Conservation (phyloP, 2,113 vertebrate species). For the Cynocephalus volans region DNA sequence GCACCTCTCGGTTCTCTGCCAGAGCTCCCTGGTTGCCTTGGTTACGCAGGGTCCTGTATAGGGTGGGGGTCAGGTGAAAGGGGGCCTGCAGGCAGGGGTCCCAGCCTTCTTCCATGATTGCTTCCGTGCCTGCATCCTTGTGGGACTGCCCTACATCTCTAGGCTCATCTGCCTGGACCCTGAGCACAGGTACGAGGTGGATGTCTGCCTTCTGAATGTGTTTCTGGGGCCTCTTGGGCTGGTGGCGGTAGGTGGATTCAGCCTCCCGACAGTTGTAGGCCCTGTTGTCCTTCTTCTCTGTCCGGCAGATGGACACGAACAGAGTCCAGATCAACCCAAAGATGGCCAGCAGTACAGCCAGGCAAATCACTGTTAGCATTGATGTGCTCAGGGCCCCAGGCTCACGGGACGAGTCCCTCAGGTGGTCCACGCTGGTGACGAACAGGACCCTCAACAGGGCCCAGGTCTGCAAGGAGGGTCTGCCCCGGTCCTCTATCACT, state of each 20-base stretch:
- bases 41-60: constrained; percentile 92
- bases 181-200: constrained; percentile 93
- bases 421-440: constrained; percentile 91
- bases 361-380: constrained; percentile 91
- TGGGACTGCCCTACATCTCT: constrained; percentile 79
- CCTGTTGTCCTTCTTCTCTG: constrained; percentile 91
- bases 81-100: constrained; percentile 85
- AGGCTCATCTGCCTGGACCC: constrained; percentile 88
- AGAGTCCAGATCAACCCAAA: constrained; percentile 91
- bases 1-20: constrained; percentile 80
- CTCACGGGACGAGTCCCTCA: constrained; percentile 90
- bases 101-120: constrained; percentile 72
- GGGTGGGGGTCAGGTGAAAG: constrained; percentile 90
- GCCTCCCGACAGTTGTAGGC: constrained; percentile 98
- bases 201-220: constrained; percentile 97
- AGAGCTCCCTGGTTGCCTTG: constrained; percentile 87
- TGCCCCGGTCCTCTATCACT: constrained; percentile 92
- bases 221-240: constrained; percentile 95
- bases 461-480: constrained; percentile 87
- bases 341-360: constrained; percentile 90
- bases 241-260: constrained; percentile 93
- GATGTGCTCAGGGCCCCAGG: constrained; percentile 89
- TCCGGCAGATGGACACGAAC: constrained; percentile 92
- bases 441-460: constrained; percentile 91
- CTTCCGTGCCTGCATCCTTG: constrained; percentile 54